A percentile compares a stretch with the other conserved stretches of the same genome.
Conservation (phyloP, 2,113 vertebrate species). For the Rutilus rutilus region DNA sequence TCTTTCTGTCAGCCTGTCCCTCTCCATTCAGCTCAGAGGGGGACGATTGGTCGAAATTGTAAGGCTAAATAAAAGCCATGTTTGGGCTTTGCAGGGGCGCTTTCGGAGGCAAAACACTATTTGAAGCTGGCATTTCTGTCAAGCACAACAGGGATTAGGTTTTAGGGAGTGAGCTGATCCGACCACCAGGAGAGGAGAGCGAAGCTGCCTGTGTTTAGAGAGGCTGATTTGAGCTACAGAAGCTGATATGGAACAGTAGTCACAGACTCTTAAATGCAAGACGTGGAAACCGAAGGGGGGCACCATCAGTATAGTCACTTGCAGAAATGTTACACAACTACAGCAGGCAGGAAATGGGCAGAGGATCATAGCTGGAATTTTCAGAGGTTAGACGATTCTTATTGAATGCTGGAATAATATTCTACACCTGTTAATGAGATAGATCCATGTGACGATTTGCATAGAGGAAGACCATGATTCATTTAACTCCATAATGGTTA, state of each 20-base stretch:
- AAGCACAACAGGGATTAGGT: slow-evolving; percentile 73
- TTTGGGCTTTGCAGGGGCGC: slow-evolving; percentile 56
- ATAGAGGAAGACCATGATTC: neutral
- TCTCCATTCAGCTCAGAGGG: slow-evolving; percentile 15
- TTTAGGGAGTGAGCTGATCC: slow-evolving; percentile 62
- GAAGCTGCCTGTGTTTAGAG: slow-evolving; percentile 17
- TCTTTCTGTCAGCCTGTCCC: slow-evolving; percentile 25
- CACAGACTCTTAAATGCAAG: neutral
- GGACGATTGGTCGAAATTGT: slow-evolving; percentile 25
- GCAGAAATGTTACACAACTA: neutral
- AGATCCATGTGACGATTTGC: slow-evolving; percentile 4
- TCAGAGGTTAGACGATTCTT: neutral
- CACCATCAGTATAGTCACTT: neutral
- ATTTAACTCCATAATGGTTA: slow-evolving; percentile 4
- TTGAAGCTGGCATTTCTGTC: slow-evolving; percentile 66
- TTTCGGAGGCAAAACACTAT: slow-evolving; percentile 55
- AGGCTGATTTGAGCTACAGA: slow-evolving; percentile 38
- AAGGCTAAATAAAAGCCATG: slow-evolving; percentile 60
- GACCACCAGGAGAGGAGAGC: slow-evolving; percentile 50
- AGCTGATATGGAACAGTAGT: neutral
- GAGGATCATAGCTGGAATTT: neutral
- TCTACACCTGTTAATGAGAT: slow-evolving; percentile 17
- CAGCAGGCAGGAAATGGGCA: neutral
- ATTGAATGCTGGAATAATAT: neutral
- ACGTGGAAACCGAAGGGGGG: slow-evolving; percentile 1